Evolutionary conservation across 92 coral and sea anemone genomes (phyloP), one percentile per base, ranked within the genome.

Genomic region (Siderastrea siderea): DNA sequence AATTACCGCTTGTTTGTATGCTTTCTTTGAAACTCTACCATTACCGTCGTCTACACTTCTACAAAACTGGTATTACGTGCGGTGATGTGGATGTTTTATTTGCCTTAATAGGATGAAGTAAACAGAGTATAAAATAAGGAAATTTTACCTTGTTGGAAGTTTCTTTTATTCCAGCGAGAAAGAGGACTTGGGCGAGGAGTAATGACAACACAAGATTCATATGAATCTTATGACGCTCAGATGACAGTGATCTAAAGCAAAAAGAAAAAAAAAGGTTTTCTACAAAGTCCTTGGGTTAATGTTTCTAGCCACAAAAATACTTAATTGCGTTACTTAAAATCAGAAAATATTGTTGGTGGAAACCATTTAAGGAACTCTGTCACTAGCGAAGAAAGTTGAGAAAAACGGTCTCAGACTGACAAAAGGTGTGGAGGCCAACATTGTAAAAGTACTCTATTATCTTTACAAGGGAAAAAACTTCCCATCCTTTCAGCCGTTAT

Each of bases 161-260:
- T n/a, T 92, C 94, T 17, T 67, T 73, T 17, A 89, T 88, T 46
- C 95, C 98, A 2, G 92, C 81, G 68, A 94, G 90, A 59, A 94
- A 94, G 45, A 94, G 68, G 4, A 92, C 72, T 75, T 89, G 93
- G n/a, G 95, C 93, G 47, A 89, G 45, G 38, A 93, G 87, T 47
- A 94, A 71, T 14, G 98, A 90, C 1, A 94, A 19, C 63, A 77
- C 95, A 7, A 94, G 86, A 79, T 94, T 94, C 8, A 87, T 78
- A 77, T 94, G 98, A 53, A 94, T 93, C 66, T 91, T 82, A 75
- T 90, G 98, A 45, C 98, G 93, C 47, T 90, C 95, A 43, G 95
- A 75, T n/a, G 95, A 84, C 89, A 94, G 67, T 43, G 91, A 87
- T 63, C 92, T 92, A 26, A 26, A 26, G 38, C 38, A 26, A 26